phyloP scores from a whole-genome alignment of 1,140 invertebrate species.

The Oedothorax gibbosus region DNA sequence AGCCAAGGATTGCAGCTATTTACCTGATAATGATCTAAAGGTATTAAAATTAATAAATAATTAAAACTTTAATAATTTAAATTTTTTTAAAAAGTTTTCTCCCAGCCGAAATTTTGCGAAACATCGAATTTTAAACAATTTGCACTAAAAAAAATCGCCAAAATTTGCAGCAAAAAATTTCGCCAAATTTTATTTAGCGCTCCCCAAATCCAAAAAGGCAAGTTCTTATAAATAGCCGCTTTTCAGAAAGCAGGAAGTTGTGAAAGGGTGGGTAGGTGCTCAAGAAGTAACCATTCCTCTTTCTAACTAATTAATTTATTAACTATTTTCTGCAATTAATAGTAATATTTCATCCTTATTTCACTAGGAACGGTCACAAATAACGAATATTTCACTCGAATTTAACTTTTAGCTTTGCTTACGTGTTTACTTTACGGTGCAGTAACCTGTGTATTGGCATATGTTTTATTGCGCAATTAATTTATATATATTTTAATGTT shows the following conservation, averaged over 20 bases:
- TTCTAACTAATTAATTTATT: background rate
- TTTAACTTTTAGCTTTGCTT: conserved; percentile 31
- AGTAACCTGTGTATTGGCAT: conserved; percentile 39
- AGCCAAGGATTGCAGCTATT: conserved; percentile 95
- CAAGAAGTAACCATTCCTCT: background rate
- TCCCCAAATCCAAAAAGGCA: conserved; percentile 22
- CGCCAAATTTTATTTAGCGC: conserved; percentile 6
- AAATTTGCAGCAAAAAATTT: background rate
- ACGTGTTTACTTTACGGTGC: conserved; percentile 41
- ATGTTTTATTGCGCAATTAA: conserved; percentile 37
- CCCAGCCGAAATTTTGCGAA: no score
- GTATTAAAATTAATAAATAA: conserved; percentile 68
- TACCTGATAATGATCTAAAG: conserved; percentile 96
- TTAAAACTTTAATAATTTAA: conserved; percentile 26
- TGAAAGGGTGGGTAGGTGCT: conserved; percentile 19
- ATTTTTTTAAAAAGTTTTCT: background rate
- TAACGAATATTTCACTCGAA: no score
- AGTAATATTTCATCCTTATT: background rate
- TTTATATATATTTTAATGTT: conserved; percentile 8
- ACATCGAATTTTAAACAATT: no score
- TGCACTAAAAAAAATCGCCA: no score
- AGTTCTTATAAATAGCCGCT: conserved; percentile 25
- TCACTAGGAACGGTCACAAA: no score
- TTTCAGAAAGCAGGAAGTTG: conserved; percentile 41
- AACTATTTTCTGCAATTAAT: conserved; percentile 2